Conservation (phyloP, 1,140 invertebrate genomes). For the Lepeophtheirus salmonis region DNA sequence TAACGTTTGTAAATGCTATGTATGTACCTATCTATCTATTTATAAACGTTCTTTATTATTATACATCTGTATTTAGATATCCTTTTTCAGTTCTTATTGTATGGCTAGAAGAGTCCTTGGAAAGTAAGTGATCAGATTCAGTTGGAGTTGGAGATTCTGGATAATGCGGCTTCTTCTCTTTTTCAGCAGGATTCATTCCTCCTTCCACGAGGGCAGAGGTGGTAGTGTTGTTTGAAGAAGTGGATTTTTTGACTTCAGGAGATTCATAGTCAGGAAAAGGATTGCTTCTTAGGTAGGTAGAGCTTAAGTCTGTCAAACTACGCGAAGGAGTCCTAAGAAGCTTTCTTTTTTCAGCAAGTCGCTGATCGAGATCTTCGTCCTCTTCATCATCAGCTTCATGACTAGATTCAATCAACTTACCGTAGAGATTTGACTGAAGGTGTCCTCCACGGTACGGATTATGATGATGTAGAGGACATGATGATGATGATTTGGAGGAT, state of each 20-base stretch:
- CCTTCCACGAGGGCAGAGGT: background rate
- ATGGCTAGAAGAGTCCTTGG: background rate
- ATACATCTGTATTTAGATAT: background rate
- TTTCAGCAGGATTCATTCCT: background rate
- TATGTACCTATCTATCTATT: slow-evolving; percentile 11
- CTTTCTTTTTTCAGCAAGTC: background rate
- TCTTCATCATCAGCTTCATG: background rate
- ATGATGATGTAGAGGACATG: background rate
- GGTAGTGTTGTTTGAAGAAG: background rate
- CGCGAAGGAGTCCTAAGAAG: background rate
- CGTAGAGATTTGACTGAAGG: background rate
- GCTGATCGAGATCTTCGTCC: background rate
- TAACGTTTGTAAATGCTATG: too few species aligned
- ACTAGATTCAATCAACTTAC: slow-evolving; percentile 8
- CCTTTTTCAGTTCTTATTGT: background rate
- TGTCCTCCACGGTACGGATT: background rate
- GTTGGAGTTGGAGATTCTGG: too few species aligned
- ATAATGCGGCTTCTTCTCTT: too few species aligned
- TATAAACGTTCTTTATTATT: background rate
- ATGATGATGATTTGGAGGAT: background rate
- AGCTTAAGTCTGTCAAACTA: background rate
- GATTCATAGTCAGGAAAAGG: too few species aligned
- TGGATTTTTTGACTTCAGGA: too few species aligned
- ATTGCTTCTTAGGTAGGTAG: too few species aligned
- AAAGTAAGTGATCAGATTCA: background rate